These are phyloP conservation scores for Thecocarcelia acutangulata DNA, from an alignment of 2,888 invertebrate genomes.

Conservation along the genomic window DNA sequence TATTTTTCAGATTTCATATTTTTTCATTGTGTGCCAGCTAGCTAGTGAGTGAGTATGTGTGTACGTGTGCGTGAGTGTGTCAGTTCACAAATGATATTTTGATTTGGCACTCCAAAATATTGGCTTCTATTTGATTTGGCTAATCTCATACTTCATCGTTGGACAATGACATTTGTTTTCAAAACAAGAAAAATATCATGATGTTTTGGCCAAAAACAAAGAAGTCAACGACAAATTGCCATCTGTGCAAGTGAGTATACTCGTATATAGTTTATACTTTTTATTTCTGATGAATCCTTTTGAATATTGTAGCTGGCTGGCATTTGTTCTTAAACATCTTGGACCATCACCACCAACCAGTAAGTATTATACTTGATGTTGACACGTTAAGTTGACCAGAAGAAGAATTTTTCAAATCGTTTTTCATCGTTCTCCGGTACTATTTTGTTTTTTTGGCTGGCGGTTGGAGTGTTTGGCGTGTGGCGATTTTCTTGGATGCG, in stretches of 20 bases:
- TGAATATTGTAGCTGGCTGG: conserved; percentile 51
- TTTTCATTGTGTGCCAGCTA: conserved; percentile 16
- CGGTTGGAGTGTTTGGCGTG: conserved; percentile 71
- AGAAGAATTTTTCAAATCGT: conserved; percentile 37
- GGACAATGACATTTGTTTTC: conserved; percentile 68
- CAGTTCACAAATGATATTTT: conserved; percentile 61
- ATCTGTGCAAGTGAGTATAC: conserved; percentile 2
- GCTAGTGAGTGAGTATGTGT: conserved; percentile 4
- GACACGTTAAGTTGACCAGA: conserved; percentile 67
- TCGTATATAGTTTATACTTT: conserved; percentile 15
- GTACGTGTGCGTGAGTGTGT: conserved; percentile 23
- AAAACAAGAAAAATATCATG: conserved; percentile 25
- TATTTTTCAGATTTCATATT: conserved; percentile 28
- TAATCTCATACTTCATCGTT: conserved; percentile 74
- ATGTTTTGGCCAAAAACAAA: conserved; percentile 59
- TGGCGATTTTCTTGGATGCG: conserved; percentile 78
- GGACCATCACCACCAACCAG: conserved; percentile 74
- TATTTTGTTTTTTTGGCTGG: conserved; percentile 19
- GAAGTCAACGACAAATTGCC: conserved; percentile 28
- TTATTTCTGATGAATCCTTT: conserved; percentile 65
- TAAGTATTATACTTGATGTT: conserved; percentile 64
- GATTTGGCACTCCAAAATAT: conserved; percentile 70
- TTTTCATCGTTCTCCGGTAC: conserved; percentile 31
- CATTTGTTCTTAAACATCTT: conserved; percentile 65
- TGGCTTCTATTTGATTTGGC: conserved; percentile 79